Conservation (phyloP, 2,888 invertebrate genomes). For the Drosophila greeni region DNA sequence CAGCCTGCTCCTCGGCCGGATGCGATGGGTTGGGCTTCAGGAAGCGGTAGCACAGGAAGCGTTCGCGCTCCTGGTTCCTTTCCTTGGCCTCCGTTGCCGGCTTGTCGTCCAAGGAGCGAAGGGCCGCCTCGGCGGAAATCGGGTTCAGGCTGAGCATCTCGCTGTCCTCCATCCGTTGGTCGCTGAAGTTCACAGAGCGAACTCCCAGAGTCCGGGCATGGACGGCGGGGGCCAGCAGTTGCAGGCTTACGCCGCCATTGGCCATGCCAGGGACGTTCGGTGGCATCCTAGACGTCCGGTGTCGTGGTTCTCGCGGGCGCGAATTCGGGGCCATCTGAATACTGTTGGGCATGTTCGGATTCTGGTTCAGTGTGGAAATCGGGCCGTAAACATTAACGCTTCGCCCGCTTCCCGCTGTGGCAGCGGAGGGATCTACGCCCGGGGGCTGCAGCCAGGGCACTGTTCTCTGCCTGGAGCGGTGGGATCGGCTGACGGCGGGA, state of each 20-base stretch:
- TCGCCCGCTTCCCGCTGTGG: conserved; percentile 27
- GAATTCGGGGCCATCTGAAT: conserved; percentile 13
- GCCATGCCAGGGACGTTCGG: not conserved
- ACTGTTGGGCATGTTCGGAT: conserved; percentile 26
- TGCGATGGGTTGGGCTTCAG: not conserved
- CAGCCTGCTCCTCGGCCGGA: conserved; percentile 26
- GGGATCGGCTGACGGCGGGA: not conserved
- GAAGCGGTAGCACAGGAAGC: conserved; percentile 54
- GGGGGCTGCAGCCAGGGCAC: conserved; percentile 17
- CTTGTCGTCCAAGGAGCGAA: conserved; percentile 46
- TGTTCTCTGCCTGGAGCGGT: conserved; percentile 2
- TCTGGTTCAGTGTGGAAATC: not conserved
- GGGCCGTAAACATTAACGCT: conserved; percentile 35
- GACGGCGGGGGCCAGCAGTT: not conserved
- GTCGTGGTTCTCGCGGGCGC: conserved; percentile 16
- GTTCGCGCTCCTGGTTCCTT: conserved; percentile 39
- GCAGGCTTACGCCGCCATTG: not conserved
- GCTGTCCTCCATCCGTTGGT: conserved; percentile 20
- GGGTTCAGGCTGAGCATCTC: conserved; percentile 21
- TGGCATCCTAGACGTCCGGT: conserved; percentile 1
- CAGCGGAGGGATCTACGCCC: not conserved
- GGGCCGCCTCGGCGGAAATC: conserved; percentile 11
- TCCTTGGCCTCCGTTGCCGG: conserved; percentile 17
- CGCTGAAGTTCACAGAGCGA: conserved; percentile 38
- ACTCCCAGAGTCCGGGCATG: not conserved